A percentile compares a stretch with the other conserved stretches of the same genome.
Evolutionary conservation across 2,113 vertebrate genomes (phyloP).

Genomic region (Sebastes fasciatus): DNA sequence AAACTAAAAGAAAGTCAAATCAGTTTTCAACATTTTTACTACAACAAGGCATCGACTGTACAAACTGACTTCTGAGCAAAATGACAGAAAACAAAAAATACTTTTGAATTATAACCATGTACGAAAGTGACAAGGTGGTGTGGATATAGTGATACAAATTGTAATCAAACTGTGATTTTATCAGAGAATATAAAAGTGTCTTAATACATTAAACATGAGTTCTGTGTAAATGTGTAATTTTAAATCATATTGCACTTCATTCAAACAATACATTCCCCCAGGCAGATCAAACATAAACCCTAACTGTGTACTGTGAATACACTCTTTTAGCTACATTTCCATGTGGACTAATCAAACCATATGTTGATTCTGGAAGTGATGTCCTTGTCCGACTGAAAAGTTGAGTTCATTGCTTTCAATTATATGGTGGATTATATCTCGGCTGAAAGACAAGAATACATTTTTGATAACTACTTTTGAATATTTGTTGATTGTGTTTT

Average conservation of each 20-base stretch:
- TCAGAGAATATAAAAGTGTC: conserved; percentile 4
- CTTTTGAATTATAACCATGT: conserved; percentile 13
- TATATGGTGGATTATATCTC: conserved; percentile 82
- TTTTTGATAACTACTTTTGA: conserved; percentile 57
- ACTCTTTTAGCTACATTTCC: conserved; percentile 40
- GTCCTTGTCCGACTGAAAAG: conserved; percentile 78
- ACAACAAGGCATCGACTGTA: conserved; percentile 17
- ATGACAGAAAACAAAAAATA: not conserved
- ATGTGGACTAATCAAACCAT: conserved; percentile 65
- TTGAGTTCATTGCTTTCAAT: conserved; percentile 81
- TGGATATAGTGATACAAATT: conserved; percentile 6
- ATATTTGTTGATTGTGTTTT: conserved; percentile 2
- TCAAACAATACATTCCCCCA: conserved; percentile 33
- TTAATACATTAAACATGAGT: not conserved
- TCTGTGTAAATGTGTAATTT: conserved; percentile 9
- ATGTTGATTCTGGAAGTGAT: conserved; percentile 68
- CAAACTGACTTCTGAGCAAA: conserved; percentile 18
- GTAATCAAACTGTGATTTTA: conserved; percentile 5
- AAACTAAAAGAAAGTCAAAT: not conserved
- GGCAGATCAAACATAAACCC: not conserved
- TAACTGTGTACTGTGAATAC: not conserved
- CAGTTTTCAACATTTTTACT: conserved; percentile 24
- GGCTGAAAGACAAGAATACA: conserved; percentile 87
- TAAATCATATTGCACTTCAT: conserved; percentile 62
- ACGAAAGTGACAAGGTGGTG: conserved; percentile 28